phyloP scores from a whole-genome alignment of 37 sponge, comb jelly and placozoan genomes.

The Geodia barretti region DNA sequence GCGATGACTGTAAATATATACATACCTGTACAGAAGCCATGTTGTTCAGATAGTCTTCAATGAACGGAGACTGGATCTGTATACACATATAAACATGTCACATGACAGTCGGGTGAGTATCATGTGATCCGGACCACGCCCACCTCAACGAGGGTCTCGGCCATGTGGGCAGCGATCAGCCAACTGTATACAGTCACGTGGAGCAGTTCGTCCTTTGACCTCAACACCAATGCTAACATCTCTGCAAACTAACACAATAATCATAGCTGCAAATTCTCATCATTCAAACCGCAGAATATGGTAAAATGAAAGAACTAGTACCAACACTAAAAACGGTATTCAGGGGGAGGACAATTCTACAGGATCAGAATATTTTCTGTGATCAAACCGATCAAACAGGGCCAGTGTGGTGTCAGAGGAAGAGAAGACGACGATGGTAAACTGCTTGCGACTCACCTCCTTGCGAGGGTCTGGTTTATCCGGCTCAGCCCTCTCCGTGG shows the following conservation, averaged over 20 bases:
- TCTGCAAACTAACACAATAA: constrained; percentile 49
- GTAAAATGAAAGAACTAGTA: too few species aligned
- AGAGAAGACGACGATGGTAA: background rate
- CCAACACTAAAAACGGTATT: too few species aligned
- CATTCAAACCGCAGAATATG: too few species aligned
- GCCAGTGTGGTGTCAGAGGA: constrained; percentile 3
- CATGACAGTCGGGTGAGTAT: background rate
- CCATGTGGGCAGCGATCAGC: constrained; percentile 62
- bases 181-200: constrained; percentile 92
- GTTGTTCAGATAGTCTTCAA: constrained; percentile 82
- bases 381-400: too few species aligned
- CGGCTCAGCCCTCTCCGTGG: constrained; percentile 7
- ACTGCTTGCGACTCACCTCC: constrained; percentile 13
- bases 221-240: constrained; percentile 46
- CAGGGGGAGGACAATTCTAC: too few species aligned
- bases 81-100: background rate
- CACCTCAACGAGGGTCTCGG: constrained; percentile 83
- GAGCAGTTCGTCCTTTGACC: constrained; percentile 83
- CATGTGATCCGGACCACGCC: background rate
- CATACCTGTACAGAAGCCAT: constrained; percentile 55
- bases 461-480: constrained; percentile 12
- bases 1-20: background rate
- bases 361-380: too few species aligned
- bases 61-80: constrained; percentile 79
- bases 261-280: too few species aligned